Evolutionary conservation across 1,140 invertebrate genomes (phyloP).

Genomic region (Drosophila miranda): DNA sequence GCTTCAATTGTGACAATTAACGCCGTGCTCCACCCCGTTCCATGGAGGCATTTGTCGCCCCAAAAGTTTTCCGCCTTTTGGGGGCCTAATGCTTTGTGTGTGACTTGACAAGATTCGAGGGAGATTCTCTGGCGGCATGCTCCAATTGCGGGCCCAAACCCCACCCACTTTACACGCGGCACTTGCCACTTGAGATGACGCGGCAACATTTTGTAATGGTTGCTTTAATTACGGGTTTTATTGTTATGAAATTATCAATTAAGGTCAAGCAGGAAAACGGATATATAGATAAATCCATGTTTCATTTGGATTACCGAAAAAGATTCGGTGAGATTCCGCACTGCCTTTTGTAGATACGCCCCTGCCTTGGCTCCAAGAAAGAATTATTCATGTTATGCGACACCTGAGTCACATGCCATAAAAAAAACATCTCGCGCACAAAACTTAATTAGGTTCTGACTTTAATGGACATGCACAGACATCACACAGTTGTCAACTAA

Average conservation of each 20-base stretch:
- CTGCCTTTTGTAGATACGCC: slow-evolving; percentile 55
- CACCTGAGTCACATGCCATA: slow-evolving; percentile 60
- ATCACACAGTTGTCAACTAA: slow-evolving; percentile 42
- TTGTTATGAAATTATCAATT: slow-evolving; percentile 26
- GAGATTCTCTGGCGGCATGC: slow-evolving; percentile 47
- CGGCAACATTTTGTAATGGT: slow-evolving; percentile 48
- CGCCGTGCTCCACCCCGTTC: slow-evolving; percentile 4
- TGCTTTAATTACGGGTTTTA: slow-evolving; percentile 40
- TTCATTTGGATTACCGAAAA: slow-evolving; percentile 12
- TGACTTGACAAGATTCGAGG: slow-evolving; percentile 67
- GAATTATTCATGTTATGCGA: slow-evolving; percentile 66
- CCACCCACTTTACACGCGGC: slow-evolving; percentile 42
- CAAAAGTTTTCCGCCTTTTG: slow-evolving; percentile 18
- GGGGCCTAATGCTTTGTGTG: slow-evolving; percentile 20
- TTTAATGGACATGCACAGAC: slow-evolving; percentile 51
- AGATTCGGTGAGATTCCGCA: slow-evolving; percentile 9
- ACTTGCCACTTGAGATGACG: slow-evolving; percentile 52
- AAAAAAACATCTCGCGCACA: slow-evolving; percentile 26
- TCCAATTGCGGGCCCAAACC: slow-evolving; percentile 50
- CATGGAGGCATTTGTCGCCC: slow-evolving; percentile 29
- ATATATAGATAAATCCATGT: slow-evolving; percentile 33
- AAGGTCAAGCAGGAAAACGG: slow-evolving; percentile 45
- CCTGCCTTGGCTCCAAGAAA: slow-evolving; percentile 9
- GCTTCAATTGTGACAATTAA: slow-evolving; percentile 80
- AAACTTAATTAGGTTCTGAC: slow-evolving; percentile 65